Base-by-base conservation (phyloP, 2,113 vertebrate species). In the Nematolebias whitei region DNA sequence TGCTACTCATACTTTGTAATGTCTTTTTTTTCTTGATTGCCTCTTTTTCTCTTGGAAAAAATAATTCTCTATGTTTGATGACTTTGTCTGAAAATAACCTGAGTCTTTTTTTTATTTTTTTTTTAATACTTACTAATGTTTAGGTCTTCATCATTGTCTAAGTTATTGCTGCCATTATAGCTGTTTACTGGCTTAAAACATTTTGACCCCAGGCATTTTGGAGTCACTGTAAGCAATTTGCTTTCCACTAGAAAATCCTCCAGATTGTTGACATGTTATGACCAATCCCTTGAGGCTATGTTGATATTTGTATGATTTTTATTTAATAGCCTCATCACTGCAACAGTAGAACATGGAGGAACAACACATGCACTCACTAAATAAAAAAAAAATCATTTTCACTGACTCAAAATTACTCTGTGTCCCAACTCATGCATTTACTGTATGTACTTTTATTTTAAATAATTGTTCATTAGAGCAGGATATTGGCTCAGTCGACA, bases 251-350 rank as follows among this genome's bases (percentile, higher is more conserved):
- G n/a, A 47, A 20, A 47, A 47, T 47, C 10, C 8, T 20, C 44
- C 44, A 47, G 44, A 47, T 47, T n/a, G 44, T 47, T 47, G 44
- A 47, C 44, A 47, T 20, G n/a, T 20, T 47, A 20, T 47, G 44
- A 47, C 44, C 20, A 47, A 47, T 47, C n/a, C 19, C 44, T 47
- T 47, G 44, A 47, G 44, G 44, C 44, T 47, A 47, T 20, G 44
- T 47, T 20, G 44, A 14, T 19, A n/a, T 47, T 47, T 47, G 44
- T n/a, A 47, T 47, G 44, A 20, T n/a, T 47, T 20, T 47, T 19
- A 16, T 47, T 20, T 47, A 47, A 12, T 20, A 47, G 44, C 44
- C 44, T 47, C 44, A 47, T 47, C 20, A 20, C 12, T 47, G n/a
- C n/a, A 45, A n/a, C 43, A 9, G 8, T n/a, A 47, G 20, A 7